Conservation (phyloP, 2,797 vertebrate genomes). For the Chrysocyon brachyurus region DNA sequence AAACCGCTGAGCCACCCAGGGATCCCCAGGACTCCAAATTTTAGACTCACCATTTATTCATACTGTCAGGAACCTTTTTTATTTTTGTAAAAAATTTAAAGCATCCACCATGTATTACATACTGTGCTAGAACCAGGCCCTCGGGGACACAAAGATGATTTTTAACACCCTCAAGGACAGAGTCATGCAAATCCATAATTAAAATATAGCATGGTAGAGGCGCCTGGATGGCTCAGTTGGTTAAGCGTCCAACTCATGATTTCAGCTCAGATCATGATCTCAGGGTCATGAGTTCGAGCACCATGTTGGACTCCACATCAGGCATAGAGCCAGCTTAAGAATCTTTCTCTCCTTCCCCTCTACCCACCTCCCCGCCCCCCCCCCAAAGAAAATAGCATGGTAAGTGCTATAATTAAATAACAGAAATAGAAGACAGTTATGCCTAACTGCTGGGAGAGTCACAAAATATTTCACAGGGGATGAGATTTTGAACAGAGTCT, state of each 20-base stretch:
- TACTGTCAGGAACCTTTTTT: neutral
- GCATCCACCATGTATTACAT: neutral
- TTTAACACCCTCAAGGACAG: neutral
- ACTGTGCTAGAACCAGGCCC: neutral
- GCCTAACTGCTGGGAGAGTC: neutral
- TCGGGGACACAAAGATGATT: neutral
- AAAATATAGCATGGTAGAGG: neutral
- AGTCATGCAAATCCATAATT: neutral
- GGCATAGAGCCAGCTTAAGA: neutral
- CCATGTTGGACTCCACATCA: neutral
- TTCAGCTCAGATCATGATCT: neutral
- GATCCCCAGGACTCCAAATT: neutral
- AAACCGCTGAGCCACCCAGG: too few species aligned
- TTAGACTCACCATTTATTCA: slow-evolving; percentile 23
- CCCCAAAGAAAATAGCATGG: neutral
- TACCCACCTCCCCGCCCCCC: neutral
- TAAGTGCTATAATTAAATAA: neutral
- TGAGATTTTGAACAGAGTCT: slow-evolving; percentile 9
- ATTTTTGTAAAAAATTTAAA: neutral
- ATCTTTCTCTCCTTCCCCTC: neutral
- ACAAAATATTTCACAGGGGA: slow-evolving; percentile 45
- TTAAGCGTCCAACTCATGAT: neutral
- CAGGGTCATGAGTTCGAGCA: neutral
- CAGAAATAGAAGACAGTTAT: neutral
- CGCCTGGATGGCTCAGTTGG: neutral